Evolutionary conservation across 2,113 vertebrate species (phyloP).

Genomic region (Gallinago media): DNA sequence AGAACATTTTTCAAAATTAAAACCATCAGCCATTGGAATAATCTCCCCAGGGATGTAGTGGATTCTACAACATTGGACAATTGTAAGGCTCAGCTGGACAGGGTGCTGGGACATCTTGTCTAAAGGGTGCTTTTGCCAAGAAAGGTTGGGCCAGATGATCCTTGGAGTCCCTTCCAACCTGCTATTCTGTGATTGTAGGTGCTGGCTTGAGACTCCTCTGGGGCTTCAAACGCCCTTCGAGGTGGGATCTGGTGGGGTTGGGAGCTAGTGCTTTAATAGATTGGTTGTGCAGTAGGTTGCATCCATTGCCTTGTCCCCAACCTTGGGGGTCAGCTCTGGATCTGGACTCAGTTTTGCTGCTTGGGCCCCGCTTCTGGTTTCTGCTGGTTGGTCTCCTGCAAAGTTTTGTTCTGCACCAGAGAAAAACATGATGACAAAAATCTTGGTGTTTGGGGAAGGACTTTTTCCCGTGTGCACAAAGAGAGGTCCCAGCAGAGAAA

Average conservation of each 20-base stretch:
- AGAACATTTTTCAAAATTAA: background rate
- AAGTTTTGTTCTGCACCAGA: background rate
- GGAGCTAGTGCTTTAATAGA: background rate
- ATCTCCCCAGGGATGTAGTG: background rate
- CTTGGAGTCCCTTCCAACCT: background rate
- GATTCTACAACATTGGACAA: background rate
- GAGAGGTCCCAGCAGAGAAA: background rate
- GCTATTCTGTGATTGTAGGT: background rate
- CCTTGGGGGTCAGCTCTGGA: background rate
- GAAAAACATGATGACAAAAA: fast-evolving
- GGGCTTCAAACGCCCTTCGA: background rate
- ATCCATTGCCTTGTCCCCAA: background rate
- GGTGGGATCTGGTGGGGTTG: background rate
- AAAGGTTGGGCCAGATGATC: background rate
- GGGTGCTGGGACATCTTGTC: background rate
- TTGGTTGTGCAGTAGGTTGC: background rate
- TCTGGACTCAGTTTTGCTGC: fast-evolving
- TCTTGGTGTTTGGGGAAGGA: background rate
- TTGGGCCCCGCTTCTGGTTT: background rate
- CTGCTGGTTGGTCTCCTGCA: background rate
- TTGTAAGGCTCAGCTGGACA: background rate
- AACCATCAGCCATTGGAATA: background rate
- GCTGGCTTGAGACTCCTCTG: background rate
- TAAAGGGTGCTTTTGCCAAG: background rate
- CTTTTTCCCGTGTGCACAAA: background rate